These are phyloP conservation scores for Brachyptera putata DNA, from an alignment of 2,888 invertebrate species.

Conservation along the genomic window DNA sequence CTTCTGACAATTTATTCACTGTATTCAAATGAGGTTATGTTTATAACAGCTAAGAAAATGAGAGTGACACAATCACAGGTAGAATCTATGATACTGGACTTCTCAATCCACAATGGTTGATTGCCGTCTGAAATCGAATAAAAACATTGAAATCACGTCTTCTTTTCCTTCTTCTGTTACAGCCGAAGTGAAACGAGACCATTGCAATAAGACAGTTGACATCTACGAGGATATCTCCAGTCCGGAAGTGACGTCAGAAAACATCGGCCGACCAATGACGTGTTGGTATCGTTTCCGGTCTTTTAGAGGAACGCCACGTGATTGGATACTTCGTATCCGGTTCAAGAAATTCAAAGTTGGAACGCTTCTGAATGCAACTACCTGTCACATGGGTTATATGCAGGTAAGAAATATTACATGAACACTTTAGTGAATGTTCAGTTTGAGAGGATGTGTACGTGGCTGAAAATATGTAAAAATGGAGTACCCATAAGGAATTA, in stretches of 20 bases:
- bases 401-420: constrained; percentile 60
- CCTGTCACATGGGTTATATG: constrained; percentile 83
- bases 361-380: constrained; percentile 77
- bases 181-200: constrained; percentile 70
- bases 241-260: constrained; percentile 76
- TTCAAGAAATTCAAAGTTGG: constrained; percentile 94
- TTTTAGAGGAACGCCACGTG: constrained; percentile 79
- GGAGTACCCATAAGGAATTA: no score
- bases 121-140: neutral
- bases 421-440: neutral
- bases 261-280: constrained; percentile 78
- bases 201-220: constrained; percentile 91
- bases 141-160: no score
- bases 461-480: no score
- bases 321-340: constrained; percentile 83
- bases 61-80: no score
- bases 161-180: constrained; percentile 37
- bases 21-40: no score
- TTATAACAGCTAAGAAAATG: no score
- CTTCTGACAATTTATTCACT: no score
- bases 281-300: constrained; percentile 89
- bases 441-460: no score
- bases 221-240: constrained; percentile 89
- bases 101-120: no score
- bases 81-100: no score